A percentile compares a stretch with the other conserved stretches of the same genome.
phyloP scores from a whole-genome alignment of 1,140 invertebrate genomes.

The Drosophila pachea region DNA sequence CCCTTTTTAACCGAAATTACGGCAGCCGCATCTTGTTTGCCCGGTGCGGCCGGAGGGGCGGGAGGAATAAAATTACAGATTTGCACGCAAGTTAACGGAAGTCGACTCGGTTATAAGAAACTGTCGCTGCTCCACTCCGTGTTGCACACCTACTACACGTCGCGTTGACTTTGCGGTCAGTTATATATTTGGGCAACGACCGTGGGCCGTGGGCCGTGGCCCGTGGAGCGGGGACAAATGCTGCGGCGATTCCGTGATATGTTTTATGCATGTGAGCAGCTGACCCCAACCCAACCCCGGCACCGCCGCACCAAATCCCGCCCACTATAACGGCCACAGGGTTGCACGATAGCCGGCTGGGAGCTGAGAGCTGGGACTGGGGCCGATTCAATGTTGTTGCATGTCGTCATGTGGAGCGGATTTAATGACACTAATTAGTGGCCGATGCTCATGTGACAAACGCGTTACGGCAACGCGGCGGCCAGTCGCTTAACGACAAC shows the following conservation, averaged over 20 bases:
- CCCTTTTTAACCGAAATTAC: conserved; percentile 73
- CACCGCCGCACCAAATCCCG: conserved; percentile 7
- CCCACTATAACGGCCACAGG: no score
- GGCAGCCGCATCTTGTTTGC: not conserved
- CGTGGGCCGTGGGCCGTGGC: not conserved
- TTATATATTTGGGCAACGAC: conserved; percentile 67
- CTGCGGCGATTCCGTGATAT: conserved; percentile 65
- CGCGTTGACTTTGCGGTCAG: conserved; percentile 65
- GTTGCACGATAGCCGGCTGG: not conserved
- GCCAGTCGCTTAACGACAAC: conserved; percentile 18
- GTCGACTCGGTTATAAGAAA: conserved; percentile 46
- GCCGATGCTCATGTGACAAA: conserved; percentile 72
- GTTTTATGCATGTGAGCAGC: conserved; percentile 46
- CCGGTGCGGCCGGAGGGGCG: not conserved
- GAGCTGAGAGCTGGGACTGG: not conserved
- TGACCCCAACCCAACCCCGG: conserved; percentile 15
- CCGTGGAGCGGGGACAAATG: no score
- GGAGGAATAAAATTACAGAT: conserved; percentile 54
- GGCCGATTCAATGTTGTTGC: conserved; percentile 35
- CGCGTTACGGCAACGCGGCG: conserved; percentile 41
- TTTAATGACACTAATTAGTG: conserved; percentile 79
- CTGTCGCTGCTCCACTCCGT: conserved; percentile 15
- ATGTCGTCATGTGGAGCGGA: conserved; percentile 49
- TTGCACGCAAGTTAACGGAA: conserved; percentile 73
- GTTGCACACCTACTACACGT: conserved; percentile 25